Base-by-base conservation (phyloP, 2,797 vertebrate species). In the Sebastes steindachneri region DNA sequence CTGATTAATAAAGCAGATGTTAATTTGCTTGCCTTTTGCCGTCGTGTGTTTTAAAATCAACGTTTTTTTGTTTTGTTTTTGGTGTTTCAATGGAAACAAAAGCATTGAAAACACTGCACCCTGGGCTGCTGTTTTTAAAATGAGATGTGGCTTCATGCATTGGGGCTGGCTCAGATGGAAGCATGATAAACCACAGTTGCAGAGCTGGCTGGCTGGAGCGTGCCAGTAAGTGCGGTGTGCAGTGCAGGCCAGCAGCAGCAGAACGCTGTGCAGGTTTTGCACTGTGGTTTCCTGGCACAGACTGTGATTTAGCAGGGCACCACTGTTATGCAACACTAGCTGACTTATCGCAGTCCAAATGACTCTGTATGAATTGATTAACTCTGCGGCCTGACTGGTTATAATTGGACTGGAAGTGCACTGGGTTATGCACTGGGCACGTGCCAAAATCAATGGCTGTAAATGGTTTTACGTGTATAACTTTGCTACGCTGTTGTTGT, bases 301-400 rank as follows among this genome's bases (percentile, higher is more conserved):
- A 21, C 82, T 64, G 87, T 78, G 83, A 92, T 90, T 80, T 88
- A 84, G 83, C 87, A 84, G 73, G 75, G 64, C 79, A 55, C 70
- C 74, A 59, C 84, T 80, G 82, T 93, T 94, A 88, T 45, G 91
- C 88, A 94, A 93, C 89, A 89, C 86, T 68, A 64, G 82, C 91
- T 89, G 90, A 92, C 86, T 89, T 90, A 90, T 91, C 75, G 12
- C 79, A 78, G 75, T 82, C 86, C 81, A 90, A 90, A 90, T 77
- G 84, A 80, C 88, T 88, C 69, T 78, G 87, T 88, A 88, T 93
- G 91, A 93, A 94, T 92, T 92, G 90, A 94, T 94, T 89, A 89
- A 88, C 88, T 86, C 75, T 72, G 80, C 8, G 29, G 74, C 79
- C 83, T 35, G 83, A 82, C 85, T 88, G 84, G 86, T 89, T 86